Base-by-base conservation (phyloP, 1,140 invertebrate species). In the Penaeus chinensis region DNA sequence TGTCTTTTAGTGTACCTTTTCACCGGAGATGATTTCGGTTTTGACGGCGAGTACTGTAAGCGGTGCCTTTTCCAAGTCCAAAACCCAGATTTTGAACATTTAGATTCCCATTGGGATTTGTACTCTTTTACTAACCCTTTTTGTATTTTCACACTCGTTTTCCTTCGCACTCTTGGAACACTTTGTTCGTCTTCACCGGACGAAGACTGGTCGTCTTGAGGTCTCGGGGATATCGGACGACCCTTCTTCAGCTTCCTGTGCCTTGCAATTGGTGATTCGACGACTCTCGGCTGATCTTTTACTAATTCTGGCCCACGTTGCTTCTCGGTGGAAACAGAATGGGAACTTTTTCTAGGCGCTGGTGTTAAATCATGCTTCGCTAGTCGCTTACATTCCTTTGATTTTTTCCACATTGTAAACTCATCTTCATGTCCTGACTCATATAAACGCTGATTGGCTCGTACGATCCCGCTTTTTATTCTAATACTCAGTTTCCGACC, bases 61-160 rank as follows among this genome's bases (percentile, higher is more conserved):
- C 69, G 42, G 10, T 76, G 79, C 42, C 85, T 66, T 63, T 87
- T 87, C 85, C 85, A 87, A 3, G 85, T 87, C 85, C 85, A 87
- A 60, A 74, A 87, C 7, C 85, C 79, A 18, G 85, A 27, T 47
- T 71, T 82, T 22, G 66, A 47, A 16, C n/a, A 60, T 13, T 27
- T 71, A 10, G 65, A 61, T 37, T 87, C 85, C 85, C 79, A 87
- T 19, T 81, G 79, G 61, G 80, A 63, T n/a, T 63, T 81, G 65
- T n/a, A 87, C 37, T 77, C 60, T 60, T 82, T 63, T 11, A 87
- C 85, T 27, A 87, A 22, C 1, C 85, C 85, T 62, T 74, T 87
- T 69, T 87, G 78, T 22, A 87, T 76, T 71, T 87, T 63, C 19
- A 87, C 60, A 32, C 85, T 87, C 3, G 66, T 76, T 61, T 82